A percentile compares a stretch with the other conserved stretches of the same genome.
Evolutionary conservation across 2,888 invertebrate genomes (phyloP).

Genomic region (Gonocerus acuteangulatus): DNA sequence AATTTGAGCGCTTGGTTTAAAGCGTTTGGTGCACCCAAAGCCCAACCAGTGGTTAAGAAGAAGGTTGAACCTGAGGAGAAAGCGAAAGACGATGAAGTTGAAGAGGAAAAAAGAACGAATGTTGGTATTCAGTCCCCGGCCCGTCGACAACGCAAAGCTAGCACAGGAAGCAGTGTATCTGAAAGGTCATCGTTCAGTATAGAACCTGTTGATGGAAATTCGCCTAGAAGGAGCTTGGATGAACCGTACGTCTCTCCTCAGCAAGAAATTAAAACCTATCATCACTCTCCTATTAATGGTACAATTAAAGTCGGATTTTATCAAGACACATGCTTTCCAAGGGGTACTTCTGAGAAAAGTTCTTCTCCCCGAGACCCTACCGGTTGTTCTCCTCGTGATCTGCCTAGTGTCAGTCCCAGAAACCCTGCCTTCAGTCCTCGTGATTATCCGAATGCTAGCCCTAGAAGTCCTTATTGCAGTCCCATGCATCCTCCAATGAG

Average conservation of each 20-base stretch:
- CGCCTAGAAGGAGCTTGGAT: slow-evolving; percentile 40
- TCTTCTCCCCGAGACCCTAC: slow-evolving; percentile 37
- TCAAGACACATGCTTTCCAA: slow-evolving; percentile 58
- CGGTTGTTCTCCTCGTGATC: slow-evolving; percentile 35
- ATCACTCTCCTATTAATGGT: slow-evolving; percentile 66
- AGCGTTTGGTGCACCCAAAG: slow-evolving; percentile 81
- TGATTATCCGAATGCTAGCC: slow-evolving; percentile 55
- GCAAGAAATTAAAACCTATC: slow-evolving; percentile 43
- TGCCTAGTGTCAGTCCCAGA: slow-evolving; percentile 35
- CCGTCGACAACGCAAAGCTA: slow-evolving; percentile 59
- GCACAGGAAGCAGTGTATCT: slow-evolving; percentile 71
- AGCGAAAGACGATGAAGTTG: slow-evolving; percentile 33
- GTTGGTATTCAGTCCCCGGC: slow-evolving; percentile 42
- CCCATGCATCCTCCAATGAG: slow-evolving; percentile 31
- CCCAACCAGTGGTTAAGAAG: slow-evolving; percentile 52
- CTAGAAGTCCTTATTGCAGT: slow-evolving; percentile 53
- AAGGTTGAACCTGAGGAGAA: slow-evolving; percentile 39
- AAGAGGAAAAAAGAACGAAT: slow-evolving; percentile 35
- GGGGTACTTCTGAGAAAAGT: slow-evolving; percentile 67
- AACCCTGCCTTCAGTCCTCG: slow-evolving; percentile 32
- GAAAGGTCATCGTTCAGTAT: slow-evolving; percentile 72
- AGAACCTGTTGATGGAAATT: slow-evolving; percentile 41
- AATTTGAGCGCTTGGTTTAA: slow-evolving; percentile 88
- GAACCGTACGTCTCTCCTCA: slow-evolving; percentile 62
- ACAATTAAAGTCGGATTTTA: slow-evolving; percentile 81